phyloP scores from a whole-genome alignment of 1,140 invertebrate genomes.

The Paracyclopina nana region DNA sequence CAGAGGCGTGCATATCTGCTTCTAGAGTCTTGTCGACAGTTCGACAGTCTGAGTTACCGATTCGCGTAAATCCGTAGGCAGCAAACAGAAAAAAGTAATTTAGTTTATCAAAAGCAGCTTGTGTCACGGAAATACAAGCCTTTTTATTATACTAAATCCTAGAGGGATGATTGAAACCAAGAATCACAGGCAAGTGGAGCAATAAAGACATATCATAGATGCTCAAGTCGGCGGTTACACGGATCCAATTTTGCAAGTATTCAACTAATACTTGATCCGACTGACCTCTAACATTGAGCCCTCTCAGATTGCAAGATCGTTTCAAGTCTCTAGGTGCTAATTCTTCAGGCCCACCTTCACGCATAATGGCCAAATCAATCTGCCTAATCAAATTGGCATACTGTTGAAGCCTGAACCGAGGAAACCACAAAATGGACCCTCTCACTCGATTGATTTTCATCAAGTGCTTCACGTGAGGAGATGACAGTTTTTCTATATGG shows the following conservation, averaged over 20 bases:
- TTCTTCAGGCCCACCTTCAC: background rate
- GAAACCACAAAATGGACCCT: background rate
- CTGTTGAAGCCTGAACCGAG: background rate
- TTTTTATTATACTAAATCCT: conserved; percentile 2
- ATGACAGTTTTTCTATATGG: background rate
- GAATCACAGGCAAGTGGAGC: background rate
- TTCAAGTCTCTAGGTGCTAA: background rate
- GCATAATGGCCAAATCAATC: background rate
- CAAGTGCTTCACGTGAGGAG: background rate
- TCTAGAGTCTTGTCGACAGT: too few species aligned
- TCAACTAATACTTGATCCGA: background rate
- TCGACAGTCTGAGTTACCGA: too few species aligned
- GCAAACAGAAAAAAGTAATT: too few species aligned
- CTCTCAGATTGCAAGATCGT: background rate
- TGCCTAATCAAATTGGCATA: background rate
- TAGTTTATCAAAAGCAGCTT: too few species aligned
- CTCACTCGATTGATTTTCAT: conserved; percentile 2
- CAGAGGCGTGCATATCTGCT: too few species aligned
- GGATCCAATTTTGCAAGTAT: background rate
- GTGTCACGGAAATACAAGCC: too few species aligned
- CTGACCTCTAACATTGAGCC: background rate
- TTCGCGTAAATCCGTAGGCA: too few species aligned
- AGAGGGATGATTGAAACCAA: background rate
- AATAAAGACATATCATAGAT: background rate
- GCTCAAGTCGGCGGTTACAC: background rate